Evolutionary conservation across 2,113 vertebrate species (phyloP).

Genomic region (Nannospalax galili): DNA sequence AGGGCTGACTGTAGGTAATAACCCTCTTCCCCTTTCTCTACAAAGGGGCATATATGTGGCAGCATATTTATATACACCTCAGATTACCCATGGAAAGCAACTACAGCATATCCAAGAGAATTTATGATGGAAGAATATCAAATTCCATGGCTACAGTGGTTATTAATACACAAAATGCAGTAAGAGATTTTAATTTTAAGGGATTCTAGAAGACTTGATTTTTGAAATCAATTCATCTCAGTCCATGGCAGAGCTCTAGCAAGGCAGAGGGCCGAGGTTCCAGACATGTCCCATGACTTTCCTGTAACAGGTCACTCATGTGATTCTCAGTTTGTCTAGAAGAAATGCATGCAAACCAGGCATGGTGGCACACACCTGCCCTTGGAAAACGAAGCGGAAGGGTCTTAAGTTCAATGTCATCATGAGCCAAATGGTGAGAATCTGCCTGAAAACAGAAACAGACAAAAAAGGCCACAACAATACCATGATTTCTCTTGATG

Average conservation of each 20-base stretch:
- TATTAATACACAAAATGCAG: neutral
- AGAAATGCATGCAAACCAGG: neutral
- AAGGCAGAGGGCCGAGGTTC: neutral
- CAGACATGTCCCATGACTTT: neutral
- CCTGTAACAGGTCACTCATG: neutral
- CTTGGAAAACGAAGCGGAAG: too few relatives aligned
- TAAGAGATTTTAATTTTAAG: neutral
- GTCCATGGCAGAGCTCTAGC: neutral
- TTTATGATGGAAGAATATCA: neutral
- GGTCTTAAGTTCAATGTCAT: neutral
- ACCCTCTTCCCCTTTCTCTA: neutral
- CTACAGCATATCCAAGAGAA: neutral
- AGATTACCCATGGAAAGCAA: neutral
- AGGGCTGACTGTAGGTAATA: neutral
- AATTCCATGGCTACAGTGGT: neutral
- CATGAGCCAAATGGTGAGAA: neutral
- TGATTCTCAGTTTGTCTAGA: neutral
- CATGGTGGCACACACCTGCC: too few relatives aligned
- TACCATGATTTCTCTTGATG: neutral
- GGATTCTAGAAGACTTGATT: neutral
- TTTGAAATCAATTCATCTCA: neutral
- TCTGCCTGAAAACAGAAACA: neutral
- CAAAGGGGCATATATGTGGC: neutral
- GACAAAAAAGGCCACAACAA: neutral
- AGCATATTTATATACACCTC: neutral